These are phyloP conservation scores for Stictocephala bisonia DNA, from an alignment of 2,888 invertebrate genomes.

Conservation along the genomic window DNA sequence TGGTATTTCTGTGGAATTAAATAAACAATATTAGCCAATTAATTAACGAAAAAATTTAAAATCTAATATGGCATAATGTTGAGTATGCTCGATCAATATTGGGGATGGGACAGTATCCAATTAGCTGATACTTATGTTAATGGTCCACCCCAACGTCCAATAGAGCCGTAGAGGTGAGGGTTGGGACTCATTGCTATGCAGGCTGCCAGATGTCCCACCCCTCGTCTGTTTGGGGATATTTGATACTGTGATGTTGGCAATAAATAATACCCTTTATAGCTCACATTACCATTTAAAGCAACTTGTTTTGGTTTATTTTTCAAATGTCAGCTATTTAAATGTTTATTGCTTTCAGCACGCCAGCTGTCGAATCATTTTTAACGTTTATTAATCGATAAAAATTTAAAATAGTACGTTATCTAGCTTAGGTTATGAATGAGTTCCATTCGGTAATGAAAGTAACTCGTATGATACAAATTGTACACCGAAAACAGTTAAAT, in stretches of 20 bases:
- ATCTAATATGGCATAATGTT: no score
- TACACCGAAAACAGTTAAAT: no score
- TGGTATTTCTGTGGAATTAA: no score
- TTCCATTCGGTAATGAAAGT: no score
- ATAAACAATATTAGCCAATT: neutral
- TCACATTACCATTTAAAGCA: conserved; percentile 33
- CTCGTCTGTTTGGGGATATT: neutral
- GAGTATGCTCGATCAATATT: no score
- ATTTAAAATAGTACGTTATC: no score
- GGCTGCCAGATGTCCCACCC: conserved; percentile 31
- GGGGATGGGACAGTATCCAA: conserved; percentile 25
- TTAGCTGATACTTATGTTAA: conserved; percentile 33
- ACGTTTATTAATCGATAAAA: neutral
- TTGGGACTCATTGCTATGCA: conserved; percentile 26
- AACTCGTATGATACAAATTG: no score
- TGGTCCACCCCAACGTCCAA: neutral
- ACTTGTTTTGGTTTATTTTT: conserved; percentile 42
- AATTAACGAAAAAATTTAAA: neutral
- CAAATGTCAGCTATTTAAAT: conserved; percentile 32
- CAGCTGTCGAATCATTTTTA: neutral
- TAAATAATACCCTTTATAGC: conserved; percentile 25
- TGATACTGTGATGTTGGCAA: conserved; percentile 40
- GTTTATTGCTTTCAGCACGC: neutral
- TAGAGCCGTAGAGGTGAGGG: conserved; percentile 14
- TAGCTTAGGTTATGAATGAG: no score